Percentiles rank a stretch among this genome's conserved stretches.
Conservation (phyloP, 2,797 vertebrate genomes). For the Erpetoichthys calabaricus region DNA sequence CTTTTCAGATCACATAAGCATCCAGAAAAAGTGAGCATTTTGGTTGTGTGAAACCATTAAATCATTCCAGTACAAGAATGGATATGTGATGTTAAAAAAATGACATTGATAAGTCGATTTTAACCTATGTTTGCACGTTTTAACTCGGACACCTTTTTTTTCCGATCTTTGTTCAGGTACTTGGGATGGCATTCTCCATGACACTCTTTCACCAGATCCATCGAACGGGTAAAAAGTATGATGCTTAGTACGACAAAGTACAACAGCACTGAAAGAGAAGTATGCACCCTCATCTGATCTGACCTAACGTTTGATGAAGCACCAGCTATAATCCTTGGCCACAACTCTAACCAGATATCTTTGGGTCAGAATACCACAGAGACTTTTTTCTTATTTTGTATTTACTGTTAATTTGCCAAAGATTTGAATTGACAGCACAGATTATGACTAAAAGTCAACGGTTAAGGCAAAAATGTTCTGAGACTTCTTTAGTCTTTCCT, state of each 20-base stretch:
- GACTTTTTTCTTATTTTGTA: constrained; percentile 30
- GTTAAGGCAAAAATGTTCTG: constrained; percentile 29
- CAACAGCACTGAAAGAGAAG: background rate
- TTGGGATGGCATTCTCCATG: constrained; percentile 97
- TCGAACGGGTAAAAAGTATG: constrained; percentile 92
- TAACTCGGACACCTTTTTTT: too few relatives aligned
- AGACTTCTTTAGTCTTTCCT: constrained; percentile 22
- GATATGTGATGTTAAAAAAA: too few relatives aligned
- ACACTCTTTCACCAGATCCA: constrained; percentile 95
- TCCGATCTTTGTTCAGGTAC: constrained; percentile 58
- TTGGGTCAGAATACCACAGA: constrained; percentile 22
- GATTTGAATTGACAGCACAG: constrained; percentile 32
- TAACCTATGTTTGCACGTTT: too few relatives aligned
- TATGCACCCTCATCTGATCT: constrained; percentile 18
- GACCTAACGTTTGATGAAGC: constrained; percentile 41
- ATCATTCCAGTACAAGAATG: too few relatives aligned
- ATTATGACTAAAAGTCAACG: constrained; percentile 22
- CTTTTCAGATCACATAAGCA: too few relatives aligned
- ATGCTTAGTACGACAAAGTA: constrained; percentile 53
- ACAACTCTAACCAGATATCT: constrained; percentile 18
- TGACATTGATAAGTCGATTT: too few relatives aligned
- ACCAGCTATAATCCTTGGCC: constrained; percentile 13
- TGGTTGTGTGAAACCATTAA: too few relatives aligned
- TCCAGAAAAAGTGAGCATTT: too few relatives aligned
- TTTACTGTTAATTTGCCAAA: constrained; percentile 58